Evolutionary conservation across 2,888 invertebrate genomes (phyloP).

Genomic region (Plemyria rubiginata): DNA sequence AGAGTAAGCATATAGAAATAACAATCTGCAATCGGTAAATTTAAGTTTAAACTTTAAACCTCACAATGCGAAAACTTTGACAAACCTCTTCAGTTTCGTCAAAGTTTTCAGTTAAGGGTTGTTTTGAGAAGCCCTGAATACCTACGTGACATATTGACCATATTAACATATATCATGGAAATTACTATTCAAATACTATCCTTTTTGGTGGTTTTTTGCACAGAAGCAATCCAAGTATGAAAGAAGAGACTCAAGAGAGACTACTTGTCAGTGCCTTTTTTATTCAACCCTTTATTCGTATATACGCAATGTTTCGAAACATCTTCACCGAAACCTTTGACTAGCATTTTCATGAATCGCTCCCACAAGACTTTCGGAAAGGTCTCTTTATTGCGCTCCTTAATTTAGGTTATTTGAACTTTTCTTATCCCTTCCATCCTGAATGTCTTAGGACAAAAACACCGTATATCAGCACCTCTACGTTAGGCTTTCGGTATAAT

Average conservation of each 20-base stretch:
- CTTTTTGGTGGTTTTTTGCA: constrained; percentile 36
- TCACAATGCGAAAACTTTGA: too few relatives aligned
- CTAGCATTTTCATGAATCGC: constrained; percentile 72
- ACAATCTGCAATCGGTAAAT: too few relatives aligned
- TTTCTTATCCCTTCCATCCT: constrained; percentile 67
- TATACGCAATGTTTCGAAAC: constrained; percentile 55
- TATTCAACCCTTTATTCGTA: constrained; percentile 58
- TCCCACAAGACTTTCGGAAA: constrained; percentile 72
- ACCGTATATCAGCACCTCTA: constrained; percentile 57
- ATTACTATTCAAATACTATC: constrained; percentile 22
- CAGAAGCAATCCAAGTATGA: constrained; percentile 46
- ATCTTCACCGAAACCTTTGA: constrained; percentile 66
- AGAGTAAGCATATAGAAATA: too few relatives aligned
- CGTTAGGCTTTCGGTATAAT: constrained; percentile 48
- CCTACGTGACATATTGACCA: too few relatives aligned
- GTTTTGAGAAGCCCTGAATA: too few relatives aligned
- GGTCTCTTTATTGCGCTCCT: constrained; percentile 74
- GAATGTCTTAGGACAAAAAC: constrained; percentile 60
- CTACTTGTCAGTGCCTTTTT: constrained; percentile 44
- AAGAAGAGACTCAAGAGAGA: constrained; percentile 45
- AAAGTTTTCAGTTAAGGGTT: too few relatives aligned
- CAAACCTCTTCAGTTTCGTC: too few relatives aligned
- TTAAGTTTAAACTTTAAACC: too few relatives aligned
- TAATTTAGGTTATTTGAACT: constrained; percentile 77
- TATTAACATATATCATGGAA: too few relatives aligned